phyloP scores from a whole-genome alignment of 2,797 vertebrate species.

The Sebastes vulpes region DNA sequence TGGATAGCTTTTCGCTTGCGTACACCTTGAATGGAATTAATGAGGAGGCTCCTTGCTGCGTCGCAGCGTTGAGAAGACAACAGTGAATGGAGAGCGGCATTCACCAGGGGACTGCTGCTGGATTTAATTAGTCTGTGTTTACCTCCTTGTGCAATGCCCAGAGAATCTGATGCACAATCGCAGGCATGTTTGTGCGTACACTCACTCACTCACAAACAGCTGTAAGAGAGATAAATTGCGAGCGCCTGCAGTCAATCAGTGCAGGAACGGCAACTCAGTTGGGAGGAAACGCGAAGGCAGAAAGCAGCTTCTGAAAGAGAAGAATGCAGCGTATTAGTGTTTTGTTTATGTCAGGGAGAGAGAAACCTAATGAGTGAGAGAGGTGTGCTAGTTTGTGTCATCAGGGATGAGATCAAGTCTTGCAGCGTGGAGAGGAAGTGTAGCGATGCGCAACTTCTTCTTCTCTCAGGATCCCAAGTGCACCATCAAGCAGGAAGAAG shows the following conservation, averaged over 20 bases:
- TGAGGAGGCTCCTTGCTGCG: slow-evolving; percentile 59
- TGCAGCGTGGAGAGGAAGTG: slow-evolving; percentile 25
- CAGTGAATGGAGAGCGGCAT: slow-evolving; percentile 46
- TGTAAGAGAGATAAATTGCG: slow-evolving; percentile 52
- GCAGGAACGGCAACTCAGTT: slow-evolving; percentile 52
- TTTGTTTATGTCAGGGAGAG: slow-evolving; percentile 53
- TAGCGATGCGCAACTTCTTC: slow-evolving; percentile 43
- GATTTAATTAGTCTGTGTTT: slow-evolving; percentile 83
- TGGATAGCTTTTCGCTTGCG: slow-evolving; percentile 14
- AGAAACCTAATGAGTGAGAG: slow-evolving; percentile 29
- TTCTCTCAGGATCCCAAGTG: slow-evolving; percentile 35
- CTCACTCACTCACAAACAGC: slow-evolving; percentile 16
- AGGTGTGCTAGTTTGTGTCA: slow-evolving; percentile 48
- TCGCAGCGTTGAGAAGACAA: slow-evolving; percentile 58
- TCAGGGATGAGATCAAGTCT: slow-evolving; percentile 53
- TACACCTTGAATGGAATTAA: slow-evolving; percentile 70
- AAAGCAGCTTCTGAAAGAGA: slow-evolving; percentile 44
- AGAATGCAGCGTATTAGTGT: slow-evolving; percentile 36
- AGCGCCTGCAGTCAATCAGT: slow-evolving; percentile 51
- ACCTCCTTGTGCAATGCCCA: slow-evolving; percentile 58
- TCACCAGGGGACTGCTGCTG: slow-evolving; percentile 58
- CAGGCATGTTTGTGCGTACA: slow-evolving; percentile 3
- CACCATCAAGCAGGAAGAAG: slow-evolving; percentile 19
- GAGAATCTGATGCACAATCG: slow-evolving; percentile 38
- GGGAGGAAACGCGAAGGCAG: slow-evolving; percentile 53